Conservation (phyloP, 2,888 invertebrate species). For the Leucoptera coffeella region DNA sequence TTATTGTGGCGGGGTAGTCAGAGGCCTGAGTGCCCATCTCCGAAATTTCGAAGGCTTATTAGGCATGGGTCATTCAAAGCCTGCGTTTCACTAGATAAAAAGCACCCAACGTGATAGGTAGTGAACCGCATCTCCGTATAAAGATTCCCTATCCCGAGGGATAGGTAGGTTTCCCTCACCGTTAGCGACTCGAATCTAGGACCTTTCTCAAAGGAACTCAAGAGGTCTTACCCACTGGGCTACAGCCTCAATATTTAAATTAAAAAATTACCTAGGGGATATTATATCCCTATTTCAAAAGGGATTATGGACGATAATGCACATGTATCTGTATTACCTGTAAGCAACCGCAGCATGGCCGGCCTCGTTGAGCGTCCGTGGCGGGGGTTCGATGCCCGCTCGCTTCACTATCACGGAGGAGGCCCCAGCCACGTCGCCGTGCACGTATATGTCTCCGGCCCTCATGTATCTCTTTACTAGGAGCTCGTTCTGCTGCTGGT, state of each 20-base stretch:
- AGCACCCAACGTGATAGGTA: too few relatives aligned
- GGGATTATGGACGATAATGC: neutral
- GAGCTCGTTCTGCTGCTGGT: constrained; percentile 97
- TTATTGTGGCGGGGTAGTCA: too few relatives aligned
- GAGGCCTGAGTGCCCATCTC: too few relatives aligned
- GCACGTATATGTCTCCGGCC: constrained; percentile 87
- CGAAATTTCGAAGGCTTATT: too few relatives aligned
- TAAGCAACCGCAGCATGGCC: constrained; percentile 94
- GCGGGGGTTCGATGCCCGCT: constrained; percentile 62
- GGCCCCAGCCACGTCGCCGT: constrained; percentile 92
- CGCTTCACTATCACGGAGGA: constrained; percentile 85
- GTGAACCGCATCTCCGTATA: too few relatives aligned
- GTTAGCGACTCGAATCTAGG: too few relatives aligned
- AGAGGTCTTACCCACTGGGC: neutral
- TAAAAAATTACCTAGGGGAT: neutral
- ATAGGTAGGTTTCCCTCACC: too few relatives aligned
- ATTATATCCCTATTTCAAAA: too few relatives aligned
- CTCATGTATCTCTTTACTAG: constrained; percentile 92
- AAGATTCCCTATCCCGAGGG: too few relatives aligned
- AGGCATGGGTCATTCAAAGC: too few relatives aligned
- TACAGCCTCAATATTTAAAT: neutral
- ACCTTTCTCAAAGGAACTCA: too few relatives aligned
- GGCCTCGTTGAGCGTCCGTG: constrained; percentile 92
- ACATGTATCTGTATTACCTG: constrained; percentile 29
- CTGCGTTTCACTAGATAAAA: too few relatives aligned